Percentiles rank a stretch among this genome's conserved stretches.
phyloP scores from a whole-genome alignment of 2,888 invertebrate species.

The Priocnemis perturbator region DNA sequence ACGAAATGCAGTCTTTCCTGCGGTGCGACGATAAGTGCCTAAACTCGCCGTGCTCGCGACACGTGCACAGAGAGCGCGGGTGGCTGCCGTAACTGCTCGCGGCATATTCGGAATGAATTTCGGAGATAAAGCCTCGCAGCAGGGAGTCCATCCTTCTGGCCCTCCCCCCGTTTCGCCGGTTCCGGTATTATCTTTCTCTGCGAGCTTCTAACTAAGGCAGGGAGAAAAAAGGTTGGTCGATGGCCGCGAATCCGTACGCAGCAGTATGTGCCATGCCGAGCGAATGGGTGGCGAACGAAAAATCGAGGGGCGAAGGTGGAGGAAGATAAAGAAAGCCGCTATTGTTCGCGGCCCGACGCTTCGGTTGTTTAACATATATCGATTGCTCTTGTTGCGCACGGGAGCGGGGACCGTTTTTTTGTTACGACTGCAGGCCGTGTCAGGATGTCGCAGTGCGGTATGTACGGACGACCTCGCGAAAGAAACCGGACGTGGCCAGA shows the following conservation, averaged over 20 bases:
- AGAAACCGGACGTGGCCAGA: conserved; percentile 43
- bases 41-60: conserved; percentile 18
- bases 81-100: too few species aligned
- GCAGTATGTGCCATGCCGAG: too few species aligned
- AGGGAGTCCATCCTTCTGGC: conserved; percentile 33
- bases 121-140: conserved; percentile 23
- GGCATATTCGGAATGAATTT: conserved; percentile 27
- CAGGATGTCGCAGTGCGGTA: conserved; percentile 64
- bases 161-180: conserved; percentile 13
- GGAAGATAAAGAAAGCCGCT: too few species aligned
- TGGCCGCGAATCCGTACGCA: too few species aligned
- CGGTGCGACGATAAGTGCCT: conserved; percentile 37
- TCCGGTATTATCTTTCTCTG: too few species aligned
- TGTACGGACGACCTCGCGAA: conserved; percentile 43
- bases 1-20: conserved; percentile 54
- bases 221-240: too few species aligned
- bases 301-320: too few species aligned
- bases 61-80: conserved; percentile 18
- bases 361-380: conserved; percentile 7
- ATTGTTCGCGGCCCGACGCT: not conserved
- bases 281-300: too few species aligned
- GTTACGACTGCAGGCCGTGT: conserved; percentile 32
- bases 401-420: too few species aligned
- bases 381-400: not conserved
- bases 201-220: too few species aligned